phyloP scores from a whole-genome alignment of 2,113 vertebrate species.

The Mustelus asterias region DNA sequence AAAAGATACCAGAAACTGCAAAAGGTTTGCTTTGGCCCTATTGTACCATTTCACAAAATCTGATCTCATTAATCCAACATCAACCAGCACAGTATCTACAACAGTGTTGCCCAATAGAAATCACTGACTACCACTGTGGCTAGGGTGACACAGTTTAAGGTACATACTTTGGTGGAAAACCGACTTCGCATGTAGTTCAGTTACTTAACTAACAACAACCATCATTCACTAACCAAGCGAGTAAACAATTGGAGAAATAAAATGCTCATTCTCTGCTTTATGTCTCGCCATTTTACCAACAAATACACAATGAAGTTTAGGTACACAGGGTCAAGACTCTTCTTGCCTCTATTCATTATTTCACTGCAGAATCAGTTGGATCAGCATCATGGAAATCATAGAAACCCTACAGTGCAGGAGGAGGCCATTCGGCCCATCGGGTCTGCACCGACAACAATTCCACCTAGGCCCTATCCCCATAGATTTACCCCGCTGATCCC shows the following conservation, averaged over 20 bases:
- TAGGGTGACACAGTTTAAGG: not conserved
- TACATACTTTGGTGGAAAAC: not conserved
- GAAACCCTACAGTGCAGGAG: too few relatives aligned
- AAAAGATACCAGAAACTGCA: conserved; percentile 63
- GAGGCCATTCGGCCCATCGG: too few relatives aligned
- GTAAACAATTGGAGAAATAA: not conserved
- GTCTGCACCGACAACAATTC: too few relatives aligned
- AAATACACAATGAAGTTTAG: not conserved
- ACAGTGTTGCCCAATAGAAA: not conserved
- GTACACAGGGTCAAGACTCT: not conserved
- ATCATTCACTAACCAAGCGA: not conserved
- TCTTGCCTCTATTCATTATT: not conserved
- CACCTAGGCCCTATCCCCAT: too few relatives aligned
- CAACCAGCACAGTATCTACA: not conserved
- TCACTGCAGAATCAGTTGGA: not conserved
- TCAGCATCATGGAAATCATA: too few relatives aligned
- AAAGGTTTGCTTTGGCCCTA: conserved; percentile 48
- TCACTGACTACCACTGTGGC: not conserved
- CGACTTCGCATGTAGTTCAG: too few relatives aligned
- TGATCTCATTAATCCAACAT: not conserved
- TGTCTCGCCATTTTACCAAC: not conserved
- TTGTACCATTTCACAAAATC: not conserved
- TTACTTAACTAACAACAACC: not conserved
- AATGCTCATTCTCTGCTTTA: not conserved
- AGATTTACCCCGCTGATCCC: too few relatives aligned